These are phyloP conservation scores for Oncorhynchus nerka DNA, from an alignment of 2,113 vertebrate genomes.

Conservation along the genomic window DNA sequence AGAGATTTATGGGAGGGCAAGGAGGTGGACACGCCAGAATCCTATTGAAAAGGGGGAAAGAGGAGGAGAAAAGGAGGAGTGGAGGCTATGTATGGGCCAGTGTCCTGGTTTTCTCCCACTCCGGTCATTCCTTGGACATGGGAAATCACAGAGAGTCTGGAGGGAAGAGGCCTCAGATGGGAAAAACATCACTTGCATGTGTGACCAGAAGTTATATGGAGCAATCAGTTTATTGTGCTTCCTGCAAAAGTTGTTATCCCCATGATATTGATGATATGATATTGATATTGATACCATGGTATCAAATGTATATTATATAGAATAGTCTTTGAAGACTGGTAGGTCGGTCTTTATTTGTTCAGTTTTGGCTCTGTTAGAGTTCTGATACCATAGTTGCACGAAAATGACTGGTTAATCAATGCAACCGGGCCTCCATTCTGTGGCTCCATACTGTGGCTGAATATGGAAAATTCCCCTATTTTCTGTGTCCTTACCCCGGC, in stretches of 20 bases:
- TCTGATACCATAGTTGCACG: slow-evolving; percentile 38
- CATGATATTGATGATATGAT: not conserved
- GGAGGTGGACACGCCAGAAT: slow-evolving; percentile 3
- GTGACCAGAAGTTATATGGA: slow-evolving; percentile 30
- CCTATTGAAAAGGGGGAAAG: slow-evolving; percentile 19
- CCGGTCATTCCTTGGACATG: slow-evolving; percentile 29
- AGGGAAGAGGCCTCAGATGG: slow-evolving; percentile 44
- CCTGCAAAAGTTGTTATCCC: not conserved
- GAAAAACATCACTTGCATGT: slow-evolving; percentile 39
- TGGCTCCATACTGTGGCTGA: slow-evolving; percentile 29
- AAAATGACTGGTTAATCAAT: slow-evolving; percentile 29
- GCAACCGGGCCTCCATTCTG: slow-evolving; percentile 5
- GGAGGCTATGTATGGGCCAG: slow-evolving; percentile 18
- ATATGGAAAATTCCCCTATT: slow-evolving; percentile 35
- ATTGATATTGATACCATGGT: not conserved
- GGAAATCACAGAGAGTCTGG: slow-evolving; percentile 26
- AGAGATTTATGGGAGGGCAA: slow-evolving; percentile 42
- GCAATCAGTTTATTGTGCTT: not conserved
- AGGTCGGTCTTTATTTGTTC: not conserved
- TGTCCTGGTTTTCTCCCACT: slow-evolving; percentile 26
- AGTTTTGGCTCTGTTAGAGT: not conserved
- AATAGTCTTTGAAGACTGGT: not conserved
- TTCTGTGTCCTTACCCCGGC: slow-evolving; percentile 49
- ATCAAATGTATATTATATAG: not conserved
- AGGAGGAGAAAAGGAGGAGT: slow-evolving; percentile 14